Conservation (phyloP, 2,888 invertebrate species). For the Ennomos fuscantarius region DNA sequence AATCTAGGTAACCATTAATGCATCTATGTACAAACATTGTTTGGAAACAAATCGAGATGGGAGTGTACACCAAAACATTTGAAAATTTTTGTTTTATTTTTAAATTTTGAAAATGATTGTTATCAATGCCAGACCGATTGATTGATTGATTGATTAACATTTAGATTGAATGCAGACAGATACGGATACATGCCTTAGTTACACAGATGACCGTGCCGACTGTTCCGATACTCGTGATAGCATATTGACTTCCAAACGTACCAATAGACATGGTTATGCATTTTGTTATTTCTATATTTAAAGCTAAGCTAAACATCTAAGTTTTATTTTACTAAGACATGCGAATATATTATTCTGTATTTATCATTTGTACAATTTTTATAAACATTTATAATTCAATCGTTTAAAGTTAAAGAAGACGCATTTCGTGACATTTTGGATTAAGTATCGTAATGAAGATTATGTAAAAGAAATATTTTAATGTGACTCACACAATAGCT, state of each 20-base stretch:
- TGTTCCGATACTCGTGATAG: slow-evolving; percentile 27
- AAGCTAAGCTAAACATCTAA: slow-evolving; percentile 38
- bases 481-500: not conserved
- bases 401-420: slow-evolving; percentile 6
- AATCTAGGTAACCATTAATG: not conserved
- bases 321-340: slow-evolving; percentile 32
- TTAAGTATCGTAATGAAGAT: no score
- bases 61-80: slow-evolving; percentile 1
- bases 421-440: slow-evolving; percentile 14
- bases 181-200: slow-evolving; percentile 74
- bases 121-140: slow-evolving; percentile 44
- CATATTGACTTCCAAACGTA: slow-evolving; percentile 25
- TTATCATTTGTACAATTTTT: slow-evolving; percentile 27
- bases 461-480: no score
- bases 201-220: slow-evolving; percentile 55
- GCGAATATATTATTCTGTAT: slow-evolving; percentile 27
- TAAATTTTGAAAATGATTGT: slow-evolving; percentile 26
- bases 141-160: slow-evolving; percentile 48
- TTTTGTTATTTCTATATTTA: slow-evolving; percentile 36
- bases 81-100: slow-evolving; percentile 2
- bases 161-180: slow-evolving; percentile 48
- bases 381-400: not conserved
- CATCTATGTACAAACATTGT: slow-evolving; percentile 1
- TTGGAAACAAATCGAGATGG: slow-evolving; percentile 1
- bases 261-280: slow-evolving; percentile 34